A percentile compares a stretch with the other conserved stretches of the same genome.
Evolutionary conservation across 2,797 vertebrate genomes (phyloP).

Genomic region (Sorex maritimensis): DNA sequence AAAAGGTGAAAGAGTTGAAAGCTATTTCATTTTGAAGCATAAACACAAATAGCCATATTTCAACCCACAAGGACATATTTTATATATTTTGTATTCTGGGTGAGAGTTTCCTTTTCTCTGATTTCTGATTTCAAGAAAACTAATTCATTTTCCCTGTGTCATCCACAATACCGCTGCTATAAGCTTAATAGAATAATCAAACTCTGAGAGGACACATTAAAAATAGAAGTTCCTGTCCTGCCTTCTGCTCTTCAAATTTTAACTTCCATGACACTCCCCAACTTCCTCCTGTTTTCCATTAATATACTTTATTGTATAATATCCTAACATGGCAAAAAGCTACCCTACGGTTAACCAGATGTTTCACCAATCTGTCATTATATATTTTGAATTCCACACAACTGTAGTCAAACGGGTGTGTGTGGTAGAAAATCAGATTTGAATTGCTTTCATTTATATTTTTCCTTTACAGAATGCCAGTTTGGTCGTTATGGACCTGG

Average conservation of each 20-base stretch:
- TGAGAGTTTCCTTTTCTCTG: slow-evolving; percentile 33
- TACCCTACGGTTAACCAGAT: slow-evolving; percentile 37
- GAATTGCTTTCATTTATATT: slow-evolving; percentile 30
- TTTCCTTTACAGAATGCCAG: slow-evolving; percentile 90
- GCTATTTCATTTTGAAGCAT: slow-evolving; percentile 67
- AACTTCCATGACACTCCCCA: background rate
- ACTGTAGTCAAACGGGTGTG: slow-evolving; percentile 8
- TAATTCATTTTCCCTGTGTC: slow-evolving; percentile 52
- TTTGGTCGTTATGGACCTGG: slow-evolving; percentile 90
- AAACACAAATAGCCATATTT: slow-evolving; percentile 55
- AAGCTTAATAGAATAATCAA: slow-evolving; percentile 22
- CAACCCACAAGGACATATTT: slow-evolving; percentile 54
- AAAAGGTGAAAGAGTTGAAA: slow-evolving; percentile 65
- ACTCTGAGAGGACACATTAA: slow-evolving; percentile 44
- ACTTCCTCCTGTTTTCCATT: slow-evolving; percentile 31
- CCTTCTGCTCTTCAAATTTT: slow-evolving; percentile 45
- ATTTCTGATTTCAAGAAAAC: background rate
- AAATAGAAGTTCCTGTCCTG: slow-evolving; percentile 41
- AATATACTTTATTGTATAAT: slow-evolving; percentile 54
- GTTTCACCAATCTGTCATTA: slow-evolving; percentile 49
- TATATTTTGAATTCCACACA: slow-evolving; percentile 57
- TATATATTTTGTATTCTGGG: slow-evolving; percentile 11
- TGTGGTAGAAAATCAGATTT: slow-evolving; percentile 6
- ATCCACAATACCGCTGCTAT: background rate
- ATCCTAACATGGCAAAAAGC: slow-evolving; percentile 27